Evolutionary conservation across 1,140 invertebrate species (phyloP).

Genomic region (Papilio glaucus): DNA sequence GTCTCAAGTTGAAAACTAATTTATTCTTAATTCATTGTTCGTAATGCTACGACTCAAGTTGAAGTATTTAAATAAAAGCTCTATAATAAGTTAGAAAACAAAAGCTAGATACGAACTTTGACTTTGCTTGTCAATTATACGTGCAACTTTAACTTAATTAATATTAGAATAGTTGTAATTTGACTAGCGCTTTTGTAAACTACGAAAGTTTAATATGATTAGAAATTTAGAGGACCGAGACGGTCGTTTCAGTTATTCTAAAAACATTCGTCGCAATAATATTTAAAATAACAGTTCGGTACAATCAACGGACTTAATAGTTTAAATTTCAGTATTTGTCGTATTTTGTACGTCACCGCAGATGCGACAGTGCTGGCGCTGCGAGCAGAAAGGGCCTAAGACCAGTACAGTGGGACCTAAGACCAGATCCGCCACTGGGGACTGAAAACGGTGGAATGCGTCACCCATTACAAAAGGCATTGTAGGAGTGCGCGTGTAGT

Average conservation of each 20-base stretch:
- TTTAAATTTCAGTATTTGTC: too few relatives aligned
- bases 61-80: not conserved
- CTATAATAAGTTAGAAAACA: slow-evolving; percentile 4
- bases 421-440: too few relatives aligned
- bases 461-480: too few relatives aligned
- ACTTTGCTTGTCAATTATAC: not conserved
- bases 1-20: not conserved
- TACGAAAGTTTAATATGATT: not conserved
- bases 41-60: not conserved
- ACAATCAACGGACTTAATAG: not conserved
- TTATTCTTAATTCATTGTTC: not conserved
- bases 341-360: too few relatives aligned
- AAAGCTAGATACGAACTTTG: slow-evolving; percentile 6
- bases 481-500: too few relatives aligned
- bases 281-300: not conserved
- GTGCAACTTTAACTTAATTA: not conserved
- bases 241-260: not conserved
- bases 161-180: slow-evolving; percentile 1
- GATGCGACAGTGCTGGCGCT: too few relatives aligned
- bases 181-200: not conserved
- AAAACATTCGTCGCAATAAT: not conserved
- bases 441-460: too few relatives aligned
- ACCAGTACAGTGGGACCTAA: too few relatives aligned
- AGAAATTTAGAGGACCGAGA: not conserved
- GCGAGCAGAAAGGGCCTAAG: too few relatives aligned